Conservation (phyloP, 2,113 vertebrate genomes). For the Oenanthe melanoleuca region DNA sequence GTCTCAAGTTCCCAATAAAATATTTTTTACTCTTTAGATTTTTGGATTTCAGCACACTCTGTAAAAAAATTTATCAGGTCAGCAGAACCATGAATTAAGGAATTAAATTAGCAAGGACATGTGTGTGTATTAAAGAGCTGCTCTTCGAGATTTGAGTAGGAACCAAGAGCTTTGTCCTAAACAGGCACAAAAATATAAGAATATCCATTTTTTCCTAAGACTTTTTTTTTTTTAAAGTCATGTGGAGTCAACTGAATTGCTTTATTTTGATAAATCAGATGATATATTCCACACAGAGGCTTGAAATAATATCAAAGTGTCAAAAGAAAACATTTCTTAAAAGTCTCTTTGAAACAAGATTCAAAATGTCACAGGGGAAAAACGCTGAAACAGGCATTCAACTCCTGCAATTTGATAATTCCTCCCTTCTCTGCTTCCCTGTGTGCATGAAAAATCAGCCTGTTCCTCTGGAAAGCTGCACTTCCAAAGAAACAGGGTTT, state of each 20-base stretch:
- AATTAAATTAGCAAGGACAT: not conserved
- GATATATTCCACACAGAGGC: conserved; percentile 42
- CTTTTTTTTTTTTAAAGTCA: not conserved
- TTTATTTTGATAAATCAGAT: conserved; percentile 61
- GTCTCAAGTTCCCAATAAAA: not conserved
- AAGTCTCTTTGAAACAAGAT: conserved; percentile 31
- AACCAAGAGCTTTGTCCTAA: not conserved
- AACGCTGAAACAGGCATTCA: conserved; percentile 38
- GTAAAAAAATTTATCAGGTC: not conserved
- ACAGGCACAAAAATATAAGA: not conserved
- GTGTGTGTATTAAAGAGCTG: not conserved
- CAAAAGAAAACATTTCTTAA: conserved; percentile 55
- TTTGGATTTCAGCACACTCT: not conserved
- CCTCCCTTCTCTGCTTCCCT: not conserved
- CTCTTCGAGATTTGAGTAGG: not conserved
- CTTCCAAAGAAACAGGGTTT: not conserved
- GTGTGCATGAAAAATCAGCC: not conserved
- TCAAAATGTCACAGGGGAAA: conserved; percentile 57
- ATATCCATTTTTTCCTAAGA: not conserved
- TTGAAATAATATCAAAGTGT: conserved; percentile 55
- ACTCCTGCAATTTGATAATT: conserved; percentile 24
- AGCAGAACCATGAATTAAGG: not conserved
- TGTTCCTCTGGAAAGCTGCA: not conserved
- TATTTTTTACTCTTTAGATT: not conserved
- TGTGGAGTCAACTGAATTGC: not conserved